These are phyloP conservation scores for Acestrorhynchus altus DNA, from an alignment of 2,797 vertebrate species.

Conservation along the genomic window DNA sequence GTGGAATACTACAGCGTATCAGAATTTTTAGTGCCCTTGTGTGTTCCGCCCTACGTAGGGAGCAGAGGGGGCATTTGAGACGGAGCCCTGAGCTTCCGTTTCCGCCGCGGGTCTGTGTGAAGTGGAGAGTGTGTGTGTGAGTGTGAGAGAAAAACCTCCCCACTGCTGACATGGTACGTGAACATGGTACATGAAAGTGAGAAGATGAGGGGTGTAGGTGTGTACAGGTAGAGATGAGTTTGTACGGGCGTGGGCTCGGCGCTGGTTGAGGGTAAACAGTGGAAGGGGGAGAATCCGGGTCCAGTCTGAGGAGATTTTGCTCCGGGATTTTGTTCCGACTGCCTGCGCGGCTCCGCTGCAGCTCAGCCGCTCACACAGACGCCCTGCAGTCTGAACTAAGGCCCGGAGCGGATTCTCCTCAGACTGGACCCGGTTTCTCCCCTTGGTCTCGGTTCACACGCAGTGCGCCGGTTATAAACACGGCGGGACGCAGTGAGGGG, in stretches of 20 bases:
- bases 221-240: too few species aligned
- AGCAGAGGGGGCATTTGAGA: constrained; percentile 63
- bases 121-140: background rate
- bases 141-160: constrained; percentile 53
- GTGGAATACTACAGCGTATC: too few species aligned
- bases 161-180: constrained; percentile 75
- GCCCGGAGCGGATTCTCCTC: too few species aligned
- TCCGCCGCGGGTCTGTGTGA: constrained; percentile 40
- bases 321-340: too few species aligned
- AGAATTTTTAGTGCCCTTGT: background rate
- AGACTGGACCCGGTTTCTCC: too few species aligned
- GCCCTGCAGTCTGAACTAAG: too few species aligned
- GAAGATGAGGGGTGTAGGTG: constrained; percentile 62
- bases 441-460: too few species aligned
- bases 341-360: too few species aligned
- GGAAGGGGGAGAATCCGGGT: too few species aligned
- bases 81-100: constrained; percentile 49
- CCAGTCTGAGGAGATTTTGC: too few species aligned
- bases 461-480: constrained; percentile 17
- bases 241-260: too few species aligned
- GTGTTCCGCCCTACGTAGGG: constrained; percentile 62
- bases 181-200: constrained; percentile 70
- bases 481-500: constrained; percentile 6
- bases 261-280: constrained; percentile 7
- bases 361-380: too few species aligned